A percentile compares a stretch with the other conserved stretches of the same genome.
These are phyloP conservation scores for Gallirallus australis DNA, from an alignment of 2,797 vertebrate genomes.

Conservation along the genomic window DNA sequence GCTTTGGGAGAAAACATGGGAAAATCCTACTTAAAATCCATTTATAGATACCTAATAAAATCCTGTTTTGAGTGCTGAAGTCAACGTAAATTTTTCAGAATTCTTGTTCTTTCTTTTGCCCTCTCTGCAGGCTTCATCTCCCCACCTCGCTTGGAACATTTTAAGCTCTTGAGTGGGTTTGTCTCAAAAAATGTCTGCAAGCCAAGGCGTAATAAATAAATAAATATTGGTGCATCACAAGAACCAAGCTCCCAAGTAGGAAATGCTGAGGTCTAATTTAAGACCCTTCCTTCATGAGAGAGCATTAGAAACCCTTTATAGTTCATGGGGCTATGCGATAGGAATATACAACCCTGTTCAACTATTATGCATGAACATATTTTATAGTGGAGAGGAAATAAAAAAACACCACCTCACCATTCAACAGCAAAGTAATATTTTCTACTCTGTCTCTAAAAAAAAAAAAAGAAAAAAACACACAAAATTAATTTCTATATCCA, in stretches of 20 bases:
- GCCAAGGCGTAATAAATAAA: background rate
- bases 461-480: background rate
- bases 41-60: constrained; percentile 66
- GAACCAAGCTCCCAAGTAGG: background rate
- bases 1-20: constrained; percentile 68
- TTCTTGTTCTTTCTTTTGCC: constrained; percentile 21
- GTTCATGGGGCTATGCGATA: background rate
- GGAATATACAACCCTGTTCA: background rate
- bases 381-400: background rate
- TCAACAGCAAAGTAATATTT: background rate
- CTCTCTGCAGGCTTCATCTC: background rate
- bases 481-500: background rate
- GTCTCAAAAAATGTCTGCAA: constrained; percentile 42
- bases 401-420: background rate
- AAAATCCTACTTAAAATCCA: constrained; percentile 72
- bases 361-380: background rate
- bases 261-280: constrained; percentile 35
- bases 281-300: background rate
- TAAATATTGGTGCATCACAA: background rate
- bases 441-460: background rate
- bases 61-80: constrained; percentile 41
- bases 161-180: constrained; percentile 17
- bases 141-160: background rate
- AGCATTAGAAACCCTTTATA: background rate
- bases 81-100: constrained; percentile 26